phyloP scores from a whole-genome alignment of 2,797 vertebrate species.

The Champsocephalus gunnari region DNA sequence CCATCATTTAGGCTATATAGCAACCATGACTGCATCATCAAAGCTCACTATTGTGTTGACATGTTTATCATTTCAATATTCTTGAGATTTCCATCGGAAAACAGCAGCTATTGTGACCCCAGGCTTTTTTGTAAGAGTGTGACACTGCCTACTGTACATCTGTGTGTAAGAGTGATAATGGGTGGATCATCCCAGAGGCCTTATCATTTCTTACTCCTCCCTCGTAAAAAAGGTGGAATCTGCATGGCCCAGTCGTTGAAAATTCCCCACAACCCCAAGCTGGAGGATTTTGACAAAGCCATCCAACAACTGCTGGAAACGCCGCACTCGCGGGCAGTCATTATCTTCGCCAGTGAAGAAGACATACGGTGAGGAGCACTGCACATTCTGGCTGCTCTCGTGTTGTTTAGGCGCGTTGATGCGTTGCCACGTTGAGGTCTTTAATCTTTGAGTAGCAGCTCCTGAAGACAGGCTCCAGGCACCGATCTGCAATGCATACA shows the following conservation, averaged over 20 bases:
- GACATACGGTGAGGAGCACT: slow-evolving; percentile 90
- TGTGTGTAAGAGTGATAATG: slow-evolving; percentile 33
- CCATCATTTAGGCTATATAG: slow-evolving; percentile 45
- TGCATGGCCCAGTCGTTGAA: slow-evolving; percentile 96
- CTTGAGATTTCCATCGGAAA: slow-evolving; percentile 37
- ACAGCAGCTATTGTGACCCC: slow-evolving; percentile 50
- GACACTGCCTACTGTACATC: neutral
- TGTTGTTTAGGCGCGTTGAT: slow-evolving; percentile 48
- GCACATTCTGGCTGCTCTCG: slow-evolving; percentile 41
- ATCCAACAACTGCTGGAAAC: slow-evolving; percentile 93
- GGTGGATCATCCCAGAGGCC: slow-evolving; percentile 43
- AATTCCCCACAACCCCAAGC: slow-evolving; percentile 91
- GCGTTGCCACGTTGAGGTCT: slow-evolving; percentile 57
- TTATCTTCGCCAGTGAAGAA: slow-evolving; percentile 95
- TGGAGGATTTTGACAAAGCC: slow-evolving; percentile 91
- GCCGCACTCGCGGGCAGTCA: slow-evolving; percentile 89
- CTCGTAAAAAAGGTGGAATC: slow-evolving; percentile 88
- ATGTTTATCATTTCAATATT: slow-evolving; percentile 49
- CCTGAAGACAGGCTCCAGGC: slow-evolving; percentile 66
- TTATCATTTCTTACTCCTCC: slow-evolving; percentile 64
- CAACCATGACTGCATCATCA: slow-evolving; percentile 50
- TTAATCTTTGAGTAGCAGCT: slow-evolving; percentile 70
- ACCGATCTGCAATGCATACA: slow-evolving; percentile 51
- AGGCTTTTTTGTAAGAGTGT: slow-evolving; percentile 36
- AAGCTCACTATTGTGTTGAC: slow-evolving; percentile 46